Conservation (phyloP, 2,888 invertebrate genomes). For the Cephus pulcher region DNA sequence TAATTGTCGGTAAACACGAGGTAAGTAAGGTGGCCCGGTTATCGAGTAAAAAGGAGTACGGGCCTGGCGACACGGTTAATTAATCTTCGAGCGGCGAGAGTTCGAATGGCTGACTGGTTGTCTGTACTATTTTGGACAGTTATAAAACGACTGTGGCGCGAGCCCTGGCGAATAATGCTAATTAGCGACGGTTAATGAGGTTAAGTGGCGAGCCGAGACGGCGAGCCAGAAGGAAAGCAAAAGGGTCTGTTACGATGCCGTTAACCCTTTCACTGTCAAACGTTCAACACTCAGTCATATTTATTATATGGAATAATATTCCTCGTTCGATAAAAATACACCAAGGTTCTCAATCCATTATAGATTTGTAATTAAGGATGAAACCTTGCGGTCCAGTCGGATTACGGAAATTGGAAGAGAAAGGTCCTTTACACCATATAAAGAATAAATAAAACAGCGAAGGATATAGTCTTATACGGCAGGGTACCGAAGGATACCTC, state of each 20-base stretch:
- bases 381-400: not conserved
- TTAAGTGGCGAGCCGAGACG: conserved; percentile 24
- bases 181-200: conserved; percentile 26
- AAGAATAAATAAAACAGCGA: not conserved
- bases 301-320: not conserved
- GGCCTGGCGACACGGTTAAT: not conserved
- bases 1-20: not conserved
- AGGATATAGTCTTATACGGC: not conserved
- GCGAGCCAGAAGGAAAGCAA: not conserved
- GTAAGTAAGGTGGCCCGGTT: not conserved
- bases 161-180: conserved; percentile 24
- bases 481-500: not conserved
- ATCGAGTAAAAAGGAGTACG: not conserved
- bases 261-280: not conserved
- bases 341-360: not conserved
- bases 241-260: not conserved
- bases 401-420: not conserved
- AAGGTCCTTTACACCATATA: not conserved
- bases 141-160: conserved; percentile 17
- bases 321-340: not conserved
- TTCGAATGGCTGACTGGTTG: not conserved
- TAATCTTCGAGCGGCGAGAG: not conserved
- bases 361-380: not conserved
- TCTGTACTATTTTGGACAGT: not conserved
- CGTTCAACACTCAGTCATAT: not conserved